Evolutionary conservation across 2,888 invertebrate species (phyloP), one percentile per base, ranked within the genome.

Genomic region (Cheilosia urbana): DNA sequence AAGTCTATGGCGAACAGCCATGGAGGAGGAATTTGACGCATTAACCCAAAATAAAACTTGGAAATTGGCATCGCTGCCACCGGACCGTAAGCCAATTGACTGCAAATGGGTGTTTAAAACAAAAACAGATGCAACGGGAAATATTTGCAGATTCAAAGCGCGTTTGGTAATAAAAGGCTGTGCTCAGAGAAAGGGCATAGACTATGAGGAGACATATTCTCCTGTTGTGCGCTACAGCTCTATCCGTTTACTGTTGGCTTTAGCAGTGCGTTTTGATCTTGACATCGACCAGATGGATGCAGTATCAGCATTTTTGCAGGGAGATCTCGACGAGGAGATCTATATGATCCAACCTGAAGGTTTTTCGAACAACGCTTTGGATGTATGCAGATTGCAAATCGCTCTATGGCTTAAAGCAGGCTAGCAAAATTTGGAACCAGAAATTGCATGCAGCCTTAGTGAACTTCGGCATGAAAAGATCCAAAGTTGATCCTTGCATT

Each of bases 341-440:
- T 24, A 24, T 2, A 24, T 63, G 63, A 2, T 11, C 21, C 37
- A 57, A 11, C 58, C 58, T 4, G 55, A 7, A 57, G 49, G 49
- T 40, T 45, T 34, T 15, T 7, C n/a, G 0, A 2, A 75, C 7
- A 19, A 27, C 0, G 21, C 62, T 24, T 13, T 13, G 19, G 13
- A 17, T 11, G 47, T 63, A 15, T 55, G 34, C 13, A 37, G 13
- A 21, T 17, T 65, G 1, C 37, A 57, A 47, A 24, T 24, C 72
- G 4, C 51, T 85, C 4, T 82, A 87, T 66, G 81, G 84, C 0
- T 21, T 87, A 4, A 87, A 87, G 24, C 82, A 88, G 57, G 55
- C 76, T 0, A 60, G 55, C 42, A 68, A 75, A 42, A 19, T 73
- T 4, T 87, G 85, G 85, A 71, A 82, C 34, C 58, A n/a, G 4